These are phyloP conservation scores for Murina feae DNA, from an alignment of 2,113 vertebrate genomes.

Conservation along the genomic window DNA sequence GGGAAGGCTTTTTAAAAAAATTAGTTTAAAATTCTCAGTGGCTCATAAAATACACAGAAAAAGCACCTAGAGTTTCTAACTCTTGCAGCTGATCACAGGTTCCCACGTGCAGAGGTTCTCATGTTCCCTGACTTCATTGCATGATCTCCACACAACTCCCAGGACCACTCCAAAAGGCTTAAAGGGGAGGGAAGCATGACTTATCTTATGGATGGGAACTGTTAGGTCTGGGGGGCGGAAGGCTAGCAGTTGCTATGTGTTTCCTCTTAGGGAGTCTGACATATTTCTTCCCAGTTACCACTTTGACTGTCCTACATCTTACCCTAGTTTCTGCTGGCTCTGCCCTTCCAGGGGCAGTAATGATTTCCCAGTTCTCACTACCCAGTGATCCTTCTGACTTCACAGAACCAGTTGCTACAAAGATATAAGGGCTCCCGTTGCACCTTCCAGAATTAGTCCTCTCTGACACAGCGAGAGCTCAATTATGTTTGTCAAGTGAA, in stretches of 20 bases:
- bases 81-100: background rate
- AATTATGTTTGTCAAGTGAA: conserved; percentile 9
- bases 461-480: background rate
- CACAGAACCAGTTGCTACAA: background rate
- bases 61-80: background rate
- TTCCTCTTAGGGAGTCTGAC: background rate
- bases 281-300: background rate
- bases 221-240: background rate
- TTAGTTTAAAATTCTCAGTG: background rate
- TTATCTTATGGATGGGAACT: background rate
- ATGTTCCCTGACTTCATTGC: background rate
- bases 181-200: background rate
- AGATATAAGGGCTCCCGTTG: background rate
- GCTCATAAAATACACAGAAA: background rate
- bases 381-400: background rate
- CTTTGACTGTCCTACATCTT: background rate
- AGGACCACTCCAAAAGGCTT: background rate
- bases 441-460: background rate
- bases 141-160: background rate
- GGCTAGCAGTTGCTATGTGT: background rate
- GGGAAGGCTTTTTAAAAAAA: background rate
- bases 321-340: background rate
- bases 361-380: conserved; percentile 2
- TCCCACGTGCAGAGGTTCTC: background rate
- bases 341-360: background rate